Base-by-base conservation (phyloP, 2,888 invertebrate species). In the Cheilosia scutellata region DNA sequence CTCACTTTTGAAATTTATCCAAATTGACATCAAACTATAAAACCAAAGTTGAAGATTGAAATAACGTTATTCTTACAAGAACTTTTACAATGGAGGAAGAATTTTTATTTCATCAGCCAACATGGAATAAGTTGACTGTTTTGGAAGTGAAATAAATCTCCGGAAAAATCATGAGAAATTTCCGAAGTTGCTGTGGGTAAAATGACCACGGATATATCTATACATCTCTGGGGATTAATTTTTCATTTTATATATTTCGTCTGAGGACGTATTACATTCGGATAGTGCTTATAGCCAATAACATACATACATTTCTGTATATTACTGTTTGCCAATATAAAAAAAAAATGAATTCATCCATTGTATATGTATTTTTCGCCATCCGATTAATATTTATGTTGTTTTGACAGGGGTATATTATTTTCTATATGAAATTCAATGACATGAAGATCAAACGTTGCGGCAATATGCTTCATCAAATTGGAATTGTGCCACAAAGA, bases 151-250 rank as follows among this genome's bases (percentile, higher is more conserved):
- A 4, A 16, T 5, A 6, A 16, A 5, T n/a, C 13, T 16, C 5
- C 16, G 44, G 9, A 49, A 49, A 16, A 49, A 5, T 9, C 47
- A 25, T 25, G 11, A n/a, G 25, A 2, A 13, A 5, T 13, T 2
- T 51, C 25, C 5, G 0, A 4, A 51, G 27, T 25, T 27, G 25
- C 27, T 51, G 5, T 27, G 27, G 29, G 51, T n/a, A 6, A 51
- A 51, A 27, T 51, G 51, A 27, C 51, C 27, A 51, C 13, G 4
- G 27, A 51, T 13, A 25, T 13, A 51, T 4, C 6, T 20, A 20
- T 47, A 13, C 51, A 27, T 27, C 51, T 27, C 51, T 5, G 25
- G 51, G 51, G 51, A 51, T 13, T 51, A 11, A 51, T 51, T 51
- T 51, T 13, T 51, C 51, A 51, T 27, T 51, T 29, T 5, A 11